Base-by-base conservation (phyloP, 2,113 vertebrate genomes). In the Macquaria ambigua region DNA sequence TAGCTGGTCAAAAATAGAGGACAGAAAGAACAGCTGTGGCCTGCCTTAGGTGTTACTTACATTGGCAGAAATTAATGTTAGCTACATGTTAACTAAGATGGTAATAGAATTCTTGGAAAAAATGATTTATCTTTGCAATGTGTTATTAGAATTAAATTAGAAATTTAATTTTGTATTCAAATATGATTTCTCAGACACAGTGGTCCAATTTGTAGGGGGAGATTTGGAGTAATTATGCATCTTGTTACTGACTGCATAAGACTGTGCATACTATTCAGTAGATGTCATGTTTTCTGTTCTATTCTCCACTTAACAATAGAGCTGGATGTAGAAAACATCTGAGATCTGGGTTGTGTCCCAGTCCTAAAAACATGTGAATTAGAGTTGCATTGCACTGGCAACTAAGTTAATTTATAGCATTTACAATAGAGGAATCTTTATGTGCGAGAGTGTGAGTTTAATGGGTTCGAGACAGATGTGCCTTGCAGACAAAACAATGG, bases 11-110 rank as follows among this genome's bases (percentile, higher is more conserved):
- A 77, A 88, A 79, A 71, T 71, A 79, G 25, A 37, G 41, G 64
- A 72, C 8, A 83, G 37, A 76, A 59, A 77, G 46, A 74, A 73
- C 58, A 89, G 66, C 84, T 84, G 84, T 52, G 71, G 12, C 50
- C 71, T 63, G 7, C 16, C 48, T 48, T 7, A 74, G 18, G 23
- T 77, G 18, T 25, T 63, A 62, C 73, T 76, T 77, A 68, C 8
- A 74, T 20, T 7, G 23, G 15, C 34, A 52, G 67, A 71, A 43
- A 81, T 52, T 2, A 69, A 39, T 58, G 56, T 16, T 63, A 25
- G 55, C 37, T 50, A 11, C 8, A 61, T 12, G 1, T 53, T 86
- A 74, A 69, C 6, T 53, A 21, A 39, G 67, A 86, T 11, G 0
- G 28, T 56, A 79, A 63, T 3, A 67, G 5, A 59, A 58, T 5